These are phyloP conservation scores for Phalloptychus januarius DNA, from an alignment of 2,797 vertebrate species.

Conservation along the genomic window DNA sequence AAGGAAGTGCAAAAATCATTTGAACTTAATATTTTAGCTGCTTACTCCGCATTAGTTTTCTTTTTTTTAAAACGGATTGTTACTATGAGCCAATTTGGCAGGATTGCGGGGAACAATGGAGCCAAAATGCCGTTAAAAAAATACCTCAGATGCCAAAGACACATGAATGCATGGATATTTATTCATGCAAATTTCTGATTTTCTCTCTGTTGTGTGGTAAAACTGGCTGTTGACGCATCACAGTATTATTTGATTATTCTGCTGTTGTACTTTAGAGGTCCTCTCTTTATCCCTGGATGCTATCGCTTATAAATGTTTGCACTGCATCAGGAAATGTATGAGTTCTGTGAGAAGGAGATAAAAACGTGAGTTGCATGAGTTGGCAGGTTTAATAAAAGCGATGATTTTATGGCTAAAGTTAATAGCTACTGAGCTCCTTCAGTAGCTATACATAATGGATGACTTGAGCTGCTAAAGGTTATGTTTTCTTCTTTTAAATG, in stretches of 20 bases:
- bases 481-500: background rate
- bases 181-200: background rate
- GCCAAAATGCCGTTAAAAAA: background rate
- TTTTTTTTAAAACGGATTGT: background rate
- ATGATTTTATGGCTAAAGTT: background rate
- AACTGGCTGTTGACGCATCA: background rate
- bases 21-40: background rate
- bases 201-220: background rate
- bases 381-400: background rate
- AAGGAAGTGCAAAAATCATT: background rate
- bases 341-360: background rate
- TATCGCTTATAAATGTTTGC: background rate
- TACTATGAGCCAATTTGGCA: background rate
- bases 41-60: background rate
- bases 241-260: background rate
- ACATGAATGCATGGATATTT: background rate
- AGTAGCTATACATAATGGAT: background rate
- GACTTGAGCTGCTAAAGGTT: background rate
- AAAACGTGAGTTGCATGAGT: slow-evolving; percentile 1
- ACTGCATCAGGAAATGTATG: background rate
- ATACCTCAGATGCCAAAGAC: background rate
- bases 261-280: background rate
- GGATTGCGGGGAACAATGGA: background rate
- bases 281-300: background rate
- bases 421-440: slow-evolving; percentile 1